A percentile compares a stretch with the other conserved stretches of the same genome.
phyloP scores from a whole-genome alignment of 2,888 invertebrate species.

The Microdon myrmicae region DNA sequence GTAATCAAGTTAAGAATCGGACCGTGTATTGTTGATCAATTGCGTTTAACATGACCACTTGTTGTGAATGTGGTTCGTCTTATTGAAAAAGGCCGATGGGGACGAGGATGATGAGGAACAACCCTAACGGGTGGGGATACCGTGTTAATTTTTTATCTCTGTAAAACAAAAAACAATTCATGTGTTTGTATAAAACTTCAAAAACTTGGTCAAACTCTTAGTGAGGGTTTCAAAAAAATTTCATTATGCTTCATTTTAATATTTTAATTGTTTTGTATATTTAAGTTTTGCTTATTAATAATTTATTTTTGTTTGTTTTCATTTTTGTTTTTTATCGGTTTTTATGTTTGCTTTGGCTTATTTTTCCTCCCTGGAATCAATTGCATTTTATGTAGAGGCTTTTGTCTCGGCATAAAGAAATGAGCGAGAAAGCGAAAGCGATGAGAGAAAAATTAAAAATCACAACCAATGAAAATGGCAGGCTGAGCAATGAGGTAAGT shows the following conservation, averaged over 20 bases:
- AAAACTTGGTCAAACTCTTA: no score
- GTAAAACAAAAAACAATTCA: no score
- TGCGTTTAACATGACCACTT: no score
- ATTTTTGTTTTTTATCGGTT: slow-evolving; percentile 54
- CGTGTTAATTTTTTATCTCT: no score
- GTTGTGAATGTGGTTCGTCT: no score
- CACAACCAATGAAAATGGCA: slow-evolving; percentile 60
- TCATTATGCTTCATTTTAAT: slow-evolving; percentile 30
- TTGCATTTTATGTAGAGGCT: slow-evolving; percentile 63
- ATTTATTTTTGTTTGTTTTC: slow-evolving; percentile 53
- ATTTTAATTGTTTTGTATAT: slow-evolving; percentile 22
- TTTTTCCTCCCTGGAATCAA: slow-evolving; percentile 50
- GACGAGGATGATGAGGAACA: no score
- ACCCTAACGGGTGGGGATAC: no score
- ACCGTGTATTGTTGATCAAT: no score
- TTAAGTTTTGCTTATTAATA: slow-evolving; percentile 45
- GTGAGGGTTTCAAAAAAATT: slow-evolving; percentile 21
- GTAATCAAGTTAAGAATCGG: no score
- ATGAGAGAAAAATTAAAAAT: slow-evolving; percentile 66
- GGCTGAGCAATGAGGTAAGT: slow-evolving; percentile 64
- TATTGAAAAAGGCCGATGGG: no score
- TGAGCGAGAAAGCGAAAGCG: slow-evolving; percentile 67
- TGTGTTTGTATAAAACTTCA: no score
- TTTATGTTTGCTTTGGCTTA: slow-evolving; percentile 51
- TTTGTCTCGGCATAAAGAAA: slow-evolving; percentile 67